Percentiles rank a stretch among this genome's conserved stretches.
phyloP scores from a whole-genome alignment of 1,140 invertebrate species.

The Scaptomyza montana region DNA sequence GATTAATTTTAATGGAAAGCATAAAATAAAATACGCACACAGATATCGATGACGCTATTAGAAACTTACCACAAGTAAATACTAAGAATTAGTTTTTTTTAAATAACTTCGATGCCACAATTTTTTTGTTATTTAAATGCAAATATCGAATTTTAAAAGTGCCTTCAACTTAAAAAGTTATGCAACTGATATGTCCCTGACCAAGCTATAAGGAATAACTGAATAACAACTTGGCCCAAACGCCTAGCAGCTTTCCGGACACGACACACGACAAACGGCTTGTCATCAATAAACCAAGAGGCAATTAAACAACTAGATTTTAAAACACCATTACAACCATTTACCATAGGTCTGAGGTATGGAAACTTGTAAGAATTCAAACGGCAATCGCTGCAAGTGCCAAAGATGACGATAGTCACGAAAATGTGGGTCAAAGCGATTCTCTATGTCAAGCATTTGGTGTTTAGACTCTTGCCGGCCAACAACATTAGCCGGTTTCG shows the following conservation, averaged over 20 bases:
- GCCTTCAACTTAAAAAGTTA: constrained; percentile 12
- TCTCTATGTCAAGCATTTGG: constrained; percentile 55
- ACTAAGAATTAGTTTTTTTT: neutral
- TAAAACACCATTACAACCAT: constrained; percentile 29
- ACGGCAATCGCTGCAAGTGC: neutral
- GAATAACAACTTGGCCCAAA: constrained; percentile 28
- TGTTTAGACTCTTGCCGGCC: constrained; percentile 32
- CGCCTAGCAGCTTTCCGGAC: constrained; percentile 48
- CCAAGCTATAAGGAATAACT: constrained; percentile 19
- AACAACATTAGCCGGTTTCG: constrained; percentile 48
- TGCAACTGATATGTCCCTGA: constrained; percentile 29
- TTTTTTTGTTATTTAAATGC: neutral
- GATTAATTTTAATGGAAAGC: constrained; percentile 2
- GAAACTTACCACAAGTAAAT: neutral
- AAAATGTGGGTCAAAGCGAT: constrained; percentile 67
- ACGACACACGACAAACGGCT: constrained; percentile 22
- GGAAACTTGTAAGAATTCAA: constrained; percentile 11
- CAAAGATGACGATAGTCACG: constrained; percentile 55
- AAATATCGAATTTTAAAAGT: neutral
- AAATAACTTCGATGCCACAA: neutral
- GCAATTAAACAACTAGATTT: constrained; percentile 18
- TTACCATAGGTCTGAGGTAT: constrained; percentile 17
- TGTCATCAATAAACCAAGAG: constrained; percentile 35
- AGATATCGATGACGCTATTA: neutral
- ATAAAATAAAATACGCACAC: neutral